Evolutionary conservation across 2,888 invertebrate genomes (phyloP).

Genomic region (Hermodice carunculata): DNA sequence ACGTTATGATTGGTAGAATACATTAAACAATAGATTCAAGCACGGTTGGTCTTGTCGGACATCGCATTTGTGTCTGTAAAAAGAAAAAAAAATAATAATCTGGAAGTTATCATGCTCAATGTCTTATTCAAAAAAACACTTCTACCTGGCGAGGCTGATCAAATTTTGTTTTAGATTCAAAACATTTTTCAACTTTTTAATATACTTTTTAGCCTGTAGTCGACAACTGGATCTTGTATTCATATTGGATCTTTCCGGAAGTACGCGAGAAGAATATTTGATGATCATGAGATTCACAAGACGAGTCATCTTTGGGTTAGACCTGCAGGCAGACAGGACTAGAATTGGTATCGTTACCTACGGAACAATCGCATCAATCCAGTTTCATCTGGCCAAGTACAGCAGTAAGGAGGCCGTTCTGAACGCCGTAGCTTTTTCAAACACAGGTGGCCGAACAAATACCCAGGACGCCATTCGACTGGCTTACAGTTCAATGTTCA

Average conservation of each 20-base stretch:
- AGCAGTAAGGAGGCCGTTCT: conserved; percentile 40
- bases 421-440: conserved; percentile 52
- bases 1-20: too few relatives aligned
- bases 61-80: too few relatives aligned
- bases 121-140: too few relatives aligned
- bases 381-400: conserved; percentile 58
- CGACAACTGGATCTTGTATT: conserved; percentile 38
- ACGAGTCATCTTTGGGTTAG: conserved; percentile 32
- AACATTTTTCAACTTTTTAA: too few relatives aligned
- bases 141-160: too few relatives aligned
- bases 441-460: conserved; percentile 57
- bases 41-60: too few relatives aligned
- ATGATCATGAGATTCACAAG: conserved; percentile 31
- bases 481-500: conserved; percentile 18
- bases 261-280: conserved; percentile 34
- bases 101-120: too few relatives aligned
- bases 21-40: too few relatives aligned
- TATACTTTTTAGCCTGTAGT: conserved; percentile 31
- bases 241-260: conserved; percentile 42
- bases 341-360: conserved; percentile 38
- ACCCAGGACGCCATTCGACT: conserved; percentile 50
- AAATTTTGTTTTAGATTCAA: too few relatives aligned
- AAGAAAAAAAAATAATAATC: too few relatives aligned
- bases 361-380: neutral
- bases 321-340: conserved; percentile 32